phyloP scores from a whole-genome alignment of 2,797 vertebrate species.

The Molossus alvarezi region DNA sequence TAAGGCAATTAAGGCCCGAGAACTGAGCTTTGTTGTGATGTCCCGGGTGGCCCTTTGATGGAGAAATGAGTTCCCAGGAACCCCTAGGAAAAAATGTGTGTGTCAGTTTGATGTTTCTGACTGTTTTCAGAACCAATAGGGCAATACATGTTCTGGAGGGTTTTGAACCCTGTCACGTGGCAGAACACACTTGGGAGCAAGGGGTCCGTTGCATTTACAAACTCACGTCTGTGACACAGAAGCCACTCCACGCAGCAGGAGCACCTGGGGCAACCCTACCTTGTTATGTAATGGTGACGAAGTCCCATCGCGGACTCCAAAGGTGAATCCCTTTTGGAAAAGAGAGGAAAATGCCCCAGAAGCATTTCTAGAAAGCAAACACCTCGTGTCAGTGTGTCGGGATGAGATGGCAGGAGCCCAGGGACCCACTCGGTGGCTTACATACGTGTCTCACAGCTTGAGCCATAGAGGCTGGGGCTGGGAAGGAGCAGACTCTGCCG shows the following conservation, averaged over 20 bases:
- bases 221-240: neutral
- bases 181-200: neutral
- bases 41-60: neutral
- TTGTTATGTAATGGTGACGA: accelerated
- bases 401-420: neutral
- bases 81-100: neutral
- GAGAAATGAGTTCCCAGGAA: constrained; percentile 57
- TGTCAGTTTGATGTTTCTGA: neutral
- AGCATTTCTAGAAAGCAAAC: neutral
- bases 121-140: neutral
- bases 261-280: neutral
- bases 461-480: neutral
- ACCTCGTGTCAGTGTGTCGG: neutral
- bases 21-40: neutral
- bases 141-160: neutral
- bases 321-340: neutral
- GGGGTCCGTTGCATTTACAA: accelerated
- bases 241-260: neutral
- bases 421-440: accelerated
- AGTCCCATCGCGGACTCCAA: neutral
- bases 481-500: too few species aligned
- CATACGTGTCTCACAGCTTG: accelerated
- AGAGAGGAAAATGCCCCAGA: neutral
- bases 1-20: neutral
- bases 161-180: neutral